phyloP scores from a whole-genome alignment of 2,888 invertebrate species.

The Pinctada fucata region DNA sequence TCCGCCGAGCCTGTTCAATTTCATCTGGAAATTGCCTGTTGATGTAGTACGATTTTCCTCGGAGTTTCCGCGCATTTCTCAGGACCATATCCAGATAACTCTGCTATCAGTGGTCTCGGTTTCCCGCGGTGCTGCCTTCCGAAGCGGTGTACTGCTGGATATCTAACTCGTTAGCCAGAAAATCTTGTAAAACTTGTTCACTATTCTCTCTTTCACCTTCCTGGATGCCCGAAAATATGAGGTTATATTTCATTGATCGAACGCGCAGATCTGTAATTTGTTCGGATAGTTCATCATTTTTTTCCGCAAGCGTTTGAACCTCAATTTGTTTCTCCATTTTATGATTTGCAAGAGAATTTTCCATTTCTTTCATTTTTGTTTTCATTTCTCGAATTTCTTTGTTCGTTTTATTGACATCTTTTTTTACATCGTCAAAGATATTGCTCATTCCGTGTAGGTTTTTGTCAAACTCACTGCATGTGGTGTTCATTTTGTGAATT shows the following conservation, averaged over 20 bases:
- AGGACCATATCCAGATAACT: too few species aligned
- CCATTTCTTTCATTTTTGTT: background rate
- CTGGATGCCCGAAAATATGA: conserved; percentile 1
- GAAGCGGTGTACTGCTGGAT: background rate
- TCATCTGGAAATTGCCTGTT: background rate
- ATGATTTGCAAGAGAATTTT: background rate
- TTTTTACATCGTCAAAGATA: too few species aligned
- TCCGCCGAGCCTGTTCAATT: background rate
- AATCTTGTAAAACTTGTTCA: background rate
- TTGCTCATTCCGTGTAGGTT: conserved; percentile 5
- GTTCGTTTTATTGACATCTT: background rate
- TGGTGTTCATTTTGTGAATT: background rate
- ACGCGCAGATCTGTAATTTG: background rate
- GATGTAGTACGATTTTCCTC: background rate
- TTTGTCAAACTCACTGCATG: conserved; percentile 3
- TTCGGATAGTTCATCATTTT: conserved; percentile 5
- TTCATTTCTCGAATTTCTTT: conserved; percentile 5
- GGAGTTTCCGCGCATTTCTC: background rate
- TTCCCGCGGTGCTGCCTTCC: too few species aligned
- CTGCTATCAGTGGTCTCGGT: too few species aligned
- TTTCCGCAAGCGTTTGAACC: background rate
- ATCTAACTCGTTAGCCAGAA: background rate
- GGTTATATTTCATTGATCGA: conserved; percentile 12
- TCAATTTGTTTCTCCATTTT: too few species aligned
- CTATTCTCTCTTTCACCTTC: background rate